Evolutionary conservation across 2,797 vertebrate genomes (phyloP).

Genomic region (Lateolabrax maculatus): DNA sequence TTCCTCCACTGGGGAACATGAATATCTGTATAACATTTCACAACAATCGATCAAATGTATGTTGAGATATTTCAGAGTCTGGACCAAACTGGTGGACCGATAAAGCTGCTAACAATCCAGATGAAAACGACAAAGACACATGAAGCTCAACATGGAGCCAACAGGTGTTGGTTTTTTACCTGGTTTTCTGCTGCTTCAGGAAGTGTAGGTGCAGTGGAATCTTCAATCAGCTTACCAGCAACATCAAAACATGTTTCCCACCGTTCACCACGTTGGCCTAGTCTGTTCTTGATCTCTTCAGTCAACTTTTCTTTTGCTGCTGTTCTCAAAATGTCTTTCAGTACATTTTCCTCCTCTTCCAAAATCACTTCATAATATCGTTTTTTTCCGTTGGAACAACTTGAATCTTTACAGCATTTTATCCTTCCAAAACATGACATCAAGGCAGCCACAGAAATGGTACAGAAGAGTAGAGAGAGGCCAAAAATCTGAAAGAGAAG

Average conservation of each 20-base stretch:
- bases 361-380: slow-evolving; percentile 3
- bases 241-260: neutral
- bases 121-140: too few relatives aligned
- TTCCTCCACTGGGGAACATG: too few relatives aligned
- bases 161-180: neutral
- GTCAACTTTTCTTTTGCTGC: neutral
- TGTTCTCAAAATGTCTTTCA: neutral
- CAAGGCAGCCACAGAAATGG: accelerated
- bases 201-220: too few relatives aligned
- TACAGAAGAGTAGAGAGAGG: accelerated
- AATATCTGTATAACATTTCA: too few relatives aligned
- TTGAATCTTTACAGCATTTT: neutral
- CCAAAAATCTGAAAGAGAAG: neutral
- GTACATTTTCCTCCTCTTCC: neutral
- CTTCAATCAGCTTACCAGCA: neutral
- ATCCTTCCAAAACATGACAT: neutral
- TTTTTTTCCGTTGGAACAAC: neutral
- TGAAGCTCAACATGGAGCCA: too few relatives aligned
- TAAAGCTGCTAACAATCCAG: too few relatives aligned
- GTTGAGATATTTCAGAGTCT: too few relatives aligned
- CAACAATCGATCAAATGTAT: too few relatives aligned
- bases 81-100: too few relatives aligned
- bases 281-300: neutral
- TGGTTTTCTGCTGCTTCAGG: neutral
- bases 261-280: accelerated